Base-by-base conservation (phyloP, 2,888 invertebrate genomes). In the Rhaphigaster nebulosa region DNA sequence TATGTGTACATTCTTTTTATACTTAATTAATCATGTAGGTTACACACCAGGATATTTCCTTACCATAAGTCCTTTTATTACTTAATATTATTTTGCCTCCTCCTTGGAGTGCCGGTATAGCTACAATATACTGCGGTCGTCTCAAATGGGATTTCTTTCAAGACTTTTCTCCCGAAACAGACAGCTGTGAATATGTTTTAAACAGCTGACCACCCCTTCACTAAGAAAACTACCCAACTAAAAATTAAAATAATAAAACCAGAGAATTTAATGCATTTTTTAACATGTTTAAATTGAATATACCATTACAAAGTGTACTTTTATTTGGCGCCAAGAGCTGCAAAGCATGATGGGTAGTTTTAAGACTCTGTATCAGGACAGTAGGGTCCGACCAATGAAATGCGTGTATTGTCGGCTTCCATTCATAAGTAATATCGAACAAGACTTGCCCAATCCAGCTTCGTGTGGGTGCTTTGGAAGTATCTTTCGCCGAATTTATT, bases 351-450 rank as follows among this genome's bases (percentile, higher is more conserved):
- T 88, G 91, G 91, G 91, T 60, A 87, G 88, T 70, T 89, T 91
- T 65, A 91, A 52, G 90, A 60, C 90, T 45, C 87, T 60, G 91
- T 54, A 56, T 90, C 84, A 91, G 90, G 91, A 91, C 91, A 56
- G 87, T 29, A 87, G 45, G 23, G 0, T 1, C 26, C 76, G 52
- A 88, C 91, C 91, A 91, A 91, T 91, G 87, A 87, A 45, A 80
- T 56, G 34, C 91, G 29, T 60, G 88, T 88, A 56, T 90, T 90
- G 91, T 91, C 91, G 91, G 91, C 91, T 91, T 91, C 91, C 90
- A 90, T 91, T 90, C 87, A 91, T 91, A 89, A 90, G 84, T 90
- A 90, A 91, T 91, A 91, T 91, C 91, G 91, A 91, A 91, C 91
- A 89, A 90, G 91, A 90, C 87, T 91, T 91, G 90, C 90, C 88